phyloP scores from a whole-genome alignment of 1,140 invertebrate species.

The Drosophila biarmipes region DNA sequence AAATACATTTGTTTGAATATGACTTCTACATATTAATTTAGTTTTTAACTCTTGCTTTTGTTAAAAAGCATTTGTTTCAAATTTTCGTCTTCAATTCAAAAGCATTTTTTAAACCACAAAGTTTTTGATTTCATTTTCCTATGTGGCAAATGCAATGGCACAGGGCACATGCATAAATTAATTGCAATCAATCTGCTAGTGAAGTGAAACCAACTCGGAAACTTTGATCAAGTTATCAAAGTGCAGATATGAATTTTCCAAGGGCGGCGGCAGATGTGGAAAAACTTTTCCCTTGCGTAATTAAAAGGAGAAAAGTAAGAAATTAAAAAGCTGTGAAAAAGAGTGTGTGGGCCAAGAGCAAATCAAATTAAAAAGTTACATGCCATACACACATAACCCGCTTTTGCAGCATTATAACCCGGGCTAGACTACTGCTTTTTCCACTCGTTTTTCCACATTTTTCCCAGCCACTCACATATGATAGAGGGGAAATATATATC shows the following conservation, averaged over 20 bases:
- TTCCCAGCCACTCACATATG: slow-evolving; percentile 10
- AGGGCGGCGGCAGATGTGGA: slow-evolving; percentile 11
- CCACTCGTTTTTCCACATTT: slow-evolving; percentile 11
- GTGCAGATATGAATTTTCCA: slow-evolving; percentile 29
- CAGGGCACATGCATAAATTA: neutral
- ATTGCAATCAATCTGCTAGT: slow-evolving; percentile 14
- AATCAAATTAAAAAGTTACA: slow-evolving; percentile 62
- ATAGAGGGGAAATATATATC: slow-evolving; percentile 31
- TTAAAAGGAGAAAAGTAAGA: slow-evolving; percentile 43
- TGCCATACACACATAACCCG: slow-evolving; percentile 6
- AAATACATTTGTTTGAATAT: too few relatives aligned
- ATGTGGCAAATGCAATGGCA: neutral
- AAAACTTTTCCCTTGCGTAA: slow-evolving; percentile 30
- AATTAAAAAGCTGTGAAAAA: slow-evolving; percentile 40
- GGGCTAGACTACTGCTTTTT: slow-evolving; percentile 12
- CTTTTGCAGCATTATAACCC: slow-evolving; percentile 17
- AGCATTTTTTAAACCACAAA: too few relatives aligned
- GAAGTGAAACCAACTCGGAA: slow-evolving; percentile 6
- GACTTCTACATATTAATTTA: too few relatives aligned
- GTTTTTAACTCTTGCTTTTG: too few relatives aligned
- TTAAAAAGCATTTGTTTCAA: too few relatives aligned
- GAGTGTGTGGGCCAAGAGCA: slow-evolving; percentile 16
- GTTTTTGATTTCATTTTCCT: neutral
- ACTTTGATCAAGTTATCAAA: slow-evolving; percentile 20
- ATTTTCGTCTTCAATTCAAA: neutral